Evolutionary conservation across 1,140 invertebrate species (phyloP), one percentile per base, ranked within the genome.

Genomic region (Drosophila sechellia): DNA sequence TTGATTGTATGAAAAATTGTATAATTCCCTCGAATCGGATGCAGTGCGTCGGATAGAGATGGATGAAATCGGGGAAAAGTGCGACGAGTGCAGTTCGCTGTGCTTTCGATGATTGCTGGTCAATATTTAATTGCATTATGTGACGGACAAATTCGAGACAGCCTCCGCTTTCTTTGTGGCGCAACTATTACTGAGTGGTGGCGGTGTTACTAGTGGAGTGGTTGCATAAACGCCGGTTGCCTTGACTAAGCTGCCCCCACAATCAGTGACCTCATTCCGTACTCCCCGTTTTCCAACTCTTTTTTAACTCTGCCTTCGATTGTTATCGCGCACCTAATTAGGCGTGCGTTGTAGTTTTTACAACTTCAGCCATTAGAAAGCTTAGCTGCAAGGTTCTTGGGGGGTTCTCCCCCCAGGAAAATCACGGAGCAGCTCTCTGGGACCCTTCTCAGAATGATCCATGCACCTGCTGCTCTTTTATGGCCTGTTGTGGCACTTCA

Each of bases 251-350:
- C 55, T 48, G 46, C 46, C 59, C 59, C 73, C 61, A 77, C 77
- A 80, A 81, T 69, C 70, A 48, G 65, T 79, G 83, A 81, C 83
- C 83, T 59, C 79, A 86, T 87, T 86, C 69, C 58, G 20, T 50
- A 31, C 59, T 39, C 45, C 35, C 59, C 45, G 25, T 27, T 66
- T 56, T 12, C 13, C n/a, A 15, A 8, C n/a, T 15, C n/a, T 10
- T 40, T 6, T 55, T 49, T 20, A 50, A 35, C 61, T 69, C 39
- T 37, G 52, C 53, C 45, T 57, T 63, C 25, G 54, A 69, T 81
- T 72, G 83, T 87, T 87, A 86, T 87, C 83, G 74, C 10, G 70
- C 71, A 87, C 77, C 83, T 87, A 86, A 86, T 86, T 87, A 87
- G 84, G 66, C 83, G 79, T 86, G 75, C 78, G 65, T 79, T 75